Conservation (phyloP, 2,888 invertebrate genomes). For the Conistra vaccinii region DNA sequence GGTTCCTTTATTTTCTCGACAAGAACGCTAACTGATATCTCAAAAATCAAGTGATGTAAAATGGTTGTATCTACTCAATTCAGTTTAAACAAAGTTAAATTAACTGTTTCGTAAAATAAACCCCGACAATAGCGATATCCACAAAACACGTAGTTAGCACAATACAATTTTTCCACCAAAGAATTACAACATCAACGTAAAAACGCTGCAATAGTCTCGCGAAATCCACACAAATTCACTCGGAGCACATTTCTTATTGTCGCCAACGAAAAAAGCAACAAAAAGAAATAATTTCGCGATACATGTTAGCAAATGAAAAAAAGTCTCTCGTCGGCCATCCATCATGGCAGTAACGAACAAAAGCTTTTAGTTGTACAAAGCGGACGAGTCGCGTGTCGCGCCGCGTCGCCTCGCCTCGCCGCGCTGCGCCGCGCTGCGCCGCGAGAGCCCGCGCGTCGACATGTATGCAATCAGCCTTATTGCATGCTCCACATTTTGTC, state of each 20-base stretch:
- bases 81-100: slow-evolving; percentile 19
- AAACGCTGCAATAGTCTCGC: slow-evolving; percentile 27
- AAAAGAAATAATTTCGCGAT: slow-evolving; percentile 68
- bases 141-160: slow-evolving; percentile 14
- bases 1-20: background rate
- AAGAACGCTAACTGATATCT: background rate
- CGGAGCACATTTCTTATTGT: slow-evolving; percentile 52
- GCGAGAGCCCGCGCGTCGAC: slow-evolving; percentile 34
- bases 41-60: slow-evolving; percentile 7
- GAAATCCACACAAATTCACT: slow-evolving; percentile 56
- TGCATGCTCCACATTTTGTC: slow-evolving; percentile 55
- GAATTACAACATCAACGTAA: slow-evolving; percentile 42
- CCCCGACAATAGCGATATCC: background rate
- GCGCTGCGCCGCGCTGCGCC: background rate
- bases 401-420: slow-evolving; percentile 6
- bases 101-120: slow-evolving; percentile 18
- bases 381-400: slow-evolving; percentile 55
- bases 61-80: background rate
- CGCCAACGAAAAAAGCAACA: slow-evolving; percentile 59
- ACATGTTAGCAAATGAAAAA: slow-evolving; percentile 73
- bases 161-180: slow-evolving; percentile 32
- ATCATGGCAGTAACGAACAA: slow-evolving; percentile 73
- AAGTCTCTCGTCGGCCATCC: slow-evolving; percentile 71
- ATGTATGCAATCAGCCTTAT: slow-evolving; percentile 67
- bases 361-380: slow-evolving; percentile 72